A percentile compares a stretch with the other conserved stretches of the same genome.
phyloP scores from a whole-genome alignment of 1,140 invertebrate genomes.

The Drosophila seguyi region DNA sequence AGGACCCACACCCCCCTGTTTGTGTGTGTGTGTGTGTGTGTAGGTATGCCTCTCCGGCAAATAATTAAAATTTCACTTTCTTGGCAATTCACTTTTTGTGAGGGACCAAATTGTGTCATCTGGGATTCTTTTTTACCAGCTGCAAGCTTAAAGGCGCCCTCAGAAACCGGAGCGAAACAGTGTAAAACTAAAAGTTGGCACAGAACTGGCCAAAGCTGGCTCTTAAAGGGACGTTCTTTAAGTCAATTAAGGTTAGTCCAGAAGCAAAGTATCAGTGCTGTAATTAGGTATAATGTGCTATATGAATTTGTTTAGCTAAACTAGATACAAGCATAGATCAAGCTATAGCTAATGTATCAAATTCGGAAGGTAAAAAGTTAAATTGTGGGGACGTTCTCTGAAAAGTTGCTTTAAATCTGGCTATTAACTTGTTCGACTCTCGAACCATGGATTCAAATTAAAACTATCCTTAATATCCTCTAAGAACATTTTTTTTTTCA shows the following conservation, averaged over 20 bases:
- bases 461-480: too few relatives aligned
- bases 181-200: conserved; percentile 35
- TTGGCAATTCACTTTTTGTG: conserved; percentile 80
- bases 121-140: conserved; percentile 47
- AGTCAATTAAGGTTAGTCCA: not conserved
- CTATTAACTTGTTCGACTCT: not conserved
- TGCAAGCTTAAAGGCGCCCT: conserved; percentile 39
- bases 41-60: conserved; percentile 52
- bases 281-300: not conserved
- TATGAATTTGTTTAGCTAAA: not conserved
- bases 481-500: not conserved
- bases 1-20: not conserved
- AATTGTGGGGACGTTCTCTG: not conserved
- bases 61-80: conserved; percentile 84
- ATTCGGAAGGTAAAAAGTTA: not conserved
- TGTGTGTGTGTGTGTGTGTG: not conserved
- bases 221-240: conserved; percentile 7
- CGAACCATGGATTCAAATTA: not conserved
- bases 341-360: not conserved
- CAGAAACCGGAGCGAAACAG: not conserved
- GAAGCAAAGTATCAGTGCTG: too few relatives aligned
- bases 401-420: too few relatives aligned
- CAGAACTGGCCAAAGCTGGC: not conserved
- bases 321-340: not conserved
- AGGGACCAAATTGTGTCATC: conserved; percentile 75